Evolutionary conservation across 2,888 invertebrate species (phyloP).

Genomic region (Acheta domesticus): DNA sequence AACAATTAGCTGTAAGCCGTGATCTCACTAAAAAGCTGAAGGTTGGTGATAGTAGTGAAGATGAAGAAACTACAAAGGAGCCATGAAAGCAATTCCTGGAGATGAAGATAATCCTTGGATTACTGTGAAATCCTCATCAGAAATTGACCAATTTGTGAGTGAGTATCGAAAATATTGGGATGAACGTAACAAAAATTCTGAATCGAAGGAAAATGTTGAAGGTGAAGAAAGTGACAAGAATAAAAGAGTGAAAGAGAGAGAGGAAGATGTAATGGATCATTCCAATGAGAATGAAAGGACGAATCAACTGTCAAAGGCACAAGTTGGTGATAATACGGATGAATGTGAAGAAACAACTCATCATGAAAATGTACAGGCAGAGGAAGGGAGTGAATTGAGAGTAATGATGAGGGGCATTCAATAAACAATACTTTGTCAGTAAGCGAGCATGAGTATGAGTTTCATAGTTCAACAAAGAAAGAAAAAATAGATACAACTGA

Average conservation of each 20-base stretch:
- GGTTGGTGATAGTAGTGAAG: constrained; percentile 48
- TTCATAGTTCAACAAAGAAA: no score
- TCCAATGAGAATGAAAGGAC: constrained; percentile 35
- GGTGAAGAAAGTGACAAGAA: constrained; percentile 36
- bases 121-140: constrained; percentile 51
- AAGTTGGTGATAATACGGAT: no score
- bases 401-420: no score
- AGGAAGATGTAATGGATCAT: constrained; percentile 33
- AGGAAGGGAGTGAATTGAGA: no score
- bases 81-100: constrained; percentile 38
- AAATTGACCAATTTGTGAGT: constrained; percentile 60
- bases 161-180: constrained; percentile 71
- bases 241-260: constrained; percentile 36
- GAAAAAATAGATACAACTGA: no score
- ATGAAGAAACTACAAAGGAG: constrained; percentile 41
- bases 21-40: constrained; percentile 74
- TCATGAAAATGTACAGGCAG: no score
- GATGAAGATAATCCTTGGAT: constrained; percentile 69
- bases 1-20: constrained; percentile 79
- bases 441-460: background rate
- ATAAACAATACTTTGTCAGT: no score
- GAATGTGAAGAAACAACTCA: no score
- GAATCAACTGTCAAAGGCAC: no score
- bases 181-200: constrained; percentile 48
- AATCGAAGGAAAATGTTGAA: constrained; percentile 27